Conservation (phyloP, 2,113 vertebrate species). For the Limanda limanda region DNA sequence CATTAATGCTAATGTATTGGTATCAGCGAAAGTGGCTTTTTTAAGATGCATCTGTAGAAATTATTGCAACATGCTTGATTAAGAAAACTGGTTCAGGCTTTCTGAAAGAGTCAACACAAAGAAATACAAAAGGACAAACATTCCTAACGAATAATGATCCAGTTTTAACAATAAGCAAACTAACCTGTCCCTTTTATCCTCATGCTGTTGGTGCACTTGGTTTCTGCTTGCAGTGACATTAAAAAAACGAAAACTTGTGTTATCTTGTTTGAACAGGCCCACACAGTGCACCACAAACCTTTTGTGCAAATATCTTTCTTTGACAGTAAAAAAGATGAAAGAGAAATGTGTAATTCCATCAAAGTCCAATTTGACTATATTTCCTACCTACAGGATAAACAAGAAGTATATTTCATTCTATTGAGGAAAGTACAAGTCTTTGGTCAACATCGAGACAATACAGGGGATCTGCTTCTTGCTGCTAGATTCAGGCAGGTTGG, state of each 20-base stretch:
- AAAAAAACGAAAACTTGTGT: not conserved
- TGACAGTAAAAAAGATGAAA: not conserved
- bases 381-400: not conserved
- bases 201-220: not conserved
- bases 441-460: constrained; percentile 94
- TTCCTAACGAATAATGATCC: not conserved
- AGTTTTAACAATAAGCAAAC: not conserved
- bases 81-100: too few relatives aligned
- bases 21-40: too few relatives aligned
- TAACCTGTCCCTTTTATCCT: not conserved
- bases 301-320: not conserved
- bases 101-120: too few relatives aligned
- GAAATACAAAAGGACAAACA: not conserved
- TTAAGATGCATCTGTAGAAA: too few relatives aligned
- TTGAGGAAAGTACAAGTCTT: constrained; percentile 88
- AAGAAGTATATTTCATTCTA: not conserved
- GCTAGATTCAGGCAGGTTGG: constrained; percentile 71
- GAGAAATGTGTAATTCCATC: not conserved
- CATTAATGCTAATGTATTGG: too few relatives aligned
- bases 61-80: too few relatives aligned
- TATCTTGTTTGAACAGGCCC: not conserved
- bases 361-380: not conserved
- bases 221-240: not conserved
- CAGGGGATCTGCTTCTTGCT: constrained; percentile 93
- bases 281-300: not conserved